These are phyloP conservation scores for Manis pentadactyla DNA, from an alignment of 2,797 vertebrate genomes.

Conservation along the genomic window DNA sequence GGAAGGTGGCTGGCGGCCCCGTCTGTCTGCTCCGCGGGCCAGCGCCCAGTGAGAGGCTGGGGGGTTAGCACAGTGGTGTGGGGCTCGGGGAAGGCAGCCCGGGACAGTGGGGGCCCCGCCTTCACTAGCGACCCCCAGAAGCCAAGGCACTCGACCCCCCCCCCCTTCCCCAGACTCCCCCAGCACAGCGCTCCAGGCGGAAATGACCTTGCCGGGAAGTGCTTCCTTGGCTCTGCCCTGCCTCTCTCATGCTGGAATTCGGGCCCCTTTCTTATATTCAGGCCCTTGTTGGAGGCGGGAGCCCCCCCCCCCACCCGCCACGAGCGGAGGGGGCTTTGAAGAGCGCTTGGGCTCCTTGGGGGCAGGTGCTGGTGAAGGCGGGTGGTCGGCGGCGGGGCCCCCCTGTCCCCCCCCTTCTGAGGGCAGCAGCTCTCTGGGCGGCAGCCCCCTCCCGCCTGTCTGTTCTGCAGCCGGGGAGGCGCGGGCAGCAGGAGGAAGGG, in stretches of 20 bases:
- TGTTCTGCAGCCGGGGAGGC: not conserved
- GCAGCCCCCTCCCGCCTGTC: constrained; percentile 32
- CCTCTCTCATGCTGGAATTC: not conserved
- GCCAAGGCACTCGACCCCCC: not conserved
- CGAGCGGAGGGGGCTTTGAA: not conserved
- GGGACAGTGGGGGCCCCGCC: not conserved
- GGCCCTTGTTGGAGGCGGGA: not conserved
- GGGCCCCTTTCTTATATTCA: not conserved
- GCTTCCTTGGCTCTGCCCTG: not conserved
- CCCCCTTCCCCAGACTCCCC: accelerated
- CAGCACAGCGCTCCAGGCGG: not conserved
- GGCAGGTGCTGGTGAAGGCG: not conserved
- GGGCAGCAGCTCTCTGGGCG: constrained; percentile 13
- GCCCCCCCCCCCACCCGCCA: not conserved
- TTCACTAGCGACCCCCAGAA: not conserved
- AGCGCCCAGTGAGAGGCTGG: not conserved
- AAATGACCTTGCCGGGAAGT: not conserved
- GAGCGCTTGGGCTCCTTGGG: not conserved
- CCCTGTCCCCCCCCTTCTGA: not conserved
- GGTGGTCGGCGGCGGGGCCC: no score
- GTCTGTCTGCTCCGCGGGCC: constrained; percentile 63
- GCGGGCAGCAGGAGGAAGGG: not conserved
- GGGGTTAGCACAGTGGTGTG: not conserved
- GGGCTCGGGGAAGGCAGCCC: accelerated
- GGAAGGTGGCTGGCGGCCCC: constrained; percentile 79